Base-by-base conservation (phyloP, 1,140 invertebrate genomes). In the Latrodectus geometricus region DNA sequence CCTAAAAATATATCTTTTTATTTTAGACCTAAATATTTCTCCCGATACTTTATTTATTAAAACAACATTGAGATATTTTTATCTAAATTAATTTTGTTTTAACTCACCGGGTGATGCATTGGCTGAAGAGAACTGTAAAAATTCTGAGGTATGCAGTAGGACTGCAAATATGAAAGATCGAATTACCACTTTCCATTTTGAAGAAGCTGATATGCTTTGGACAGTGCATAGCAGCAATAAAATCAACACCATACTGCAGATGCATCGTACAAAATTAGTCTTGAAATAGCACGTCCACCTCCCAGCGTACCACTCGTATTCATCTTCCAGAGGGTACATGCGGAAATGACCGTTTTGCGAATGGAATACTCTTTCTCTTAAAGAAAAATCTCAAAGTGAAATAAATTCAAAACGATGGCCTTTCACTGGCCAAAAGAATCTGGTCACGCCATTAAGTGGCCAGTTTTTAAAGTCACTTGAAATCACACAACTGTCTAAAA, bases 201-300 rank as follows among this genome's bases (percentile, higher is more conserved):
- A 61, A 14, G 54, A 11, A 11, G 17, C 68, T 69, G 68, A 69
- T 69, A 69, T 69, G 68, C 68, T 69, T n/a, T n/a, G 68, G 21
- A 69, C 68, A 23, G 11, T 69, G 21, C 68, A 69, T 69, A 69
- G 20, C 68, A 23, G 68, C 68, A 69, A n/a, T 11, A 61, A 61
- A 61, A 69, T 69, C 68, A 14, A 69, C 68, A 69, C 9, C 68
- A 69, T 69, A 21, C 20, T 69, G 17, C 68, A n/a, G 20, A n/a
- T 21, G 68, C 68, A 69, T 69, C 17, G 68, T 69, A 69, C 20
- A 4, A 21, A 8, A n/a, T 69, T 4, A 69, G 68, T 21, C 54
- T 14, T 17, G 11, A 69, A 23, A 69, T 11, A 23, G 17, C 17
- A 69, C 17, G 68, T 23, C 20, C n/a, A 20, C 21, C 68, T 20